phyloP scores from a whole-genome alignment of 1,140 invertebrate genomes.

The Eriocheir sinensis region DNA sequence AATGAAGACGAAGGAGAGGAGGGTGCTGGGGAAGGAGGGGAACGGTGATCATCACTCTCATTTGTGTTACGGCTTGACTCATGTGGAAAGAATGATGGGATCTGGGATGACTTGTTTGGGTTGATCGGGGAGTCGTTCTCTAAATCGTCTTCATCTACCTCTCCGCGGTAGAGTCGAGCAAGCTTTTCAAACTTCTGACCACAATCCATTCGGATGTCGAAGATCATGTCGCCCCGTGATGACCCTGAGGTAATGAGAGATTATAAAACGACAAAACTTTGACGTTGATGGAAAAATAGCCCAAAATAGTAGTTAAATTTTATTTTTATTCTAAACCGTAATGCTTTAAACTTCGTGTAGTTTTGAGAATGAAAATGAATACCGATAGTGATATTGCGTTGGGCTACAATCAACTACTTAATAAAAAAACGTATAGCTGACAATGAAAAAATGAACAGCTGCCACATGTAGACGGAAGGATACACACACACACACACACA shows the following conservation, averaged over 20 bases:
- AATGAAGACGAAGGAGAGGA: not conserved
- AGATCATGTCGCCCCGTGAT: conserved; percentile 54
- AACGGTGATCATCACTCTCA: not conserved
- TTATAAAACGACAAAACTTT: too few species aligned
- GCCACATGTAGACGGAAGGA: too few species aligned
- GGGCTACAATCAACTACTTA: too few species aligned
- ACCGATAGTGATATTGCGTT: too few species aligned
- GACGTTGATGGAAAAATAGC: too few species aligned
- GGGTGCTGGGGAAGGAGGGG: not conserved
- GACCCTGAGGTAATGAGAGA: conserved; percentile 40
- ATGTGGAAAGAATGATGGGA: not conserved
- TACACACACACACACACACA: too few species aligned
- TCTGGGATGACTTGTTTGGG: not conserved
- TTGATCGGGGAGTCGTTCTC: conserved; percentile 64
- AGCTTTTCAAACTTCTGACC: conserved; percentile 71
- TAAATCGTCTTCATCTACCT: conserved; percentile 61
- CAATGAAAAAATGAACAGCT: too few species aligned
- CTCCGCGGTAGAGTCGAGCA: conserved; percentile 48
- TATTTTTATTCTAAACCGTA: too few species aligned
- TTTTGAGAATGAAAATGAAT: too few species aligned
- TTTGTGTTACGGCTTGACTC: not conserved
- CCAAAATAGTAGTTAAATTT: too few species aligned
- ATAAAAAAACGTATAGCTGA: too few species aligned
- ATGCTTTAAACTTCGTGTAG: too few species aligned
- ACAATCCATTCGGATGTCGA: conserved; percentile 69